Evolutionary conservation across 2,797 vertebrate species (phyloP), one percentile per base, ranked within the genome.

Genomic region (Choloepus didactylus): DNA sequence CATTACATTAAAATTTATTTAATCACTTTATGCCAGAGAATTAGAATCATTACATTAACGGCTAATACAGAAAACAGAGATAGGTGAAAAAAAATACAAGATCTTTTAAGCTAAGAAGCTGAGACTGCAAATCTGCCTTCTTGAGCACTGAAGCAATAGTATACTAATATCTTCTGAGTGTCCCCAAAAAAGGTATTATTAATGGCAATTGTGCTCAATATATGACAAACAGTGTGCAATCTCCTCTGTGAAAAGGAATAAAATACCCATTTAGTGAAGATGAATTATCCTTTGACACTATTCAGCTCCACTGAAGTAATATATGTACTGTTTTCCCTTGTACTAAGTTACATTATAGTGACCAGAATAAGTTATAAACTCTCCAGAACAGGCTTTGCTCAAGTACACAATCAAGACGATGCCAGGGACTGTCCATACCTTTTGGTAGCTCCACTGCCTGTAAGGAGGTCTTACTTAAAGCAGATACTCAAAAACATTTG

Each of bases 301-400:
- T 89, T 92, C 54, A 69, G 60, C 19, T 77, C 84, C 49, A 84
- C 94, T 97, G 93, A 93, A 94, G 96, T 96, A 91, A 95, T 94
- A 23, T 73, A 94, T 91, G 60, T 27, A 25, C 73, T 95, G 64
- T 92, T 69, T 95, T 92, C n/a, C 27, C 73, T 86, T 87, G 35
- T 73, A 91, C 59, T 90, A 81, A 73, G 88, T 80, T 94, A 87
- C 54, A 86, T 54, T 70, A 73, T 69, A 95, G 82, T 81, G 83
- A 92, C 66, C 41, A 73, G 62, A 95, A 81, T 83, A 94, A 94
- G 60, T 92, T 66, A 93, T 41, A 73, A 59, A 66, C 31, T 70
- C 51, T 59, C 19, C 54, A 56, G 27, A 83, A 62, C 0, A 46
- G 62, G 70, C 16, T 94, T 49, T 88, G 86, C 67, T 96, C 27